Base-by-base conservation (phyloP, 2,797 vertebrate species). In the Chelmon rostratus region DNA sequence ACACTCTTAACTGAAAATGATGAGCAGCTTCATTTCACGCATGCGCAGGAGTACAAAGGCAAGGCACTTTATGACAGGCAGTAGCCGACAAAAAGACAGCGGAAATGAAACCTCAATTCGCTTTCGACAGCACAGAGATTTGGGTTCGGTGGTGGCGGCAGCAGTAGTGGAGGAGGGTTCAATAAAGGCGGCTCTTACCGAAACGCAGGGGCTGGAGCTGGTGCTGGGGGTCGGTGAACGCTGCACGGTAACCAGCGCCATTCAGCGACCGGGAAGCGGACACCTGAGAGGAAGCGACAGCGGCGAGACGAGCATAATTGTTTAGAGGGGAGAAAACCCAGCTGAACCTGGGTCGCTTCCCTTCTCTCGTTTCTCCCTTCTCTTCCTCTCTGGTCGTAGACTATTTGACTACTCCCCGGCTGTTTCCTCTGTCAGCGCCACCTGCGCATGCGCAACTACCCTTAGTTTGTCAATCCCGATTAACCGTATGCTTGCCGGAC, bases 171-270 rank as follows among this genome's bases (percentile, higher is more conserved):
- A 44, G 63, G 16, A 44, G 25, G 63, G 19, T 72, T 68, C 46
- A 73, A 72, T 64, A 61, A 82, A 84, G 69, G 67, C 56, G 62
- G 68, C 65, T 90, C 97, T 97, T 95, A 99, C 98, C 97, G 98
- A 99, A 74, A 98, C 98, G 92, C 97, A 98, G 85, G 98, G 98
- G 92, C 98, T 99, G 96, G 98, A 99, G 95, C 96, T 98, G 93
- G 97, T 97, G 96, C 98, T 99, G 92, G 98, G 98, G 96, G 97
- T 98, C 88, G 98, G 98, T 91, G 98, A 98, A 90, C 98, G 96
- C 96, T 99, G 98, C 90, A 99, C 98, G 89, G 98, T 99, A 86
- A 99, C 97, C 94, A 99, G 93, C 97, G 97, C 97, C 97, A 99
- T 99, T 97, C 97, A 97, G 96, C 96, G 92, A 96, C 94, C 94